phyloP scores from a whole-genome alignment of 37 sponge, comb jelly and placozoan genomes.

The Beroe forskalii region DNA sequence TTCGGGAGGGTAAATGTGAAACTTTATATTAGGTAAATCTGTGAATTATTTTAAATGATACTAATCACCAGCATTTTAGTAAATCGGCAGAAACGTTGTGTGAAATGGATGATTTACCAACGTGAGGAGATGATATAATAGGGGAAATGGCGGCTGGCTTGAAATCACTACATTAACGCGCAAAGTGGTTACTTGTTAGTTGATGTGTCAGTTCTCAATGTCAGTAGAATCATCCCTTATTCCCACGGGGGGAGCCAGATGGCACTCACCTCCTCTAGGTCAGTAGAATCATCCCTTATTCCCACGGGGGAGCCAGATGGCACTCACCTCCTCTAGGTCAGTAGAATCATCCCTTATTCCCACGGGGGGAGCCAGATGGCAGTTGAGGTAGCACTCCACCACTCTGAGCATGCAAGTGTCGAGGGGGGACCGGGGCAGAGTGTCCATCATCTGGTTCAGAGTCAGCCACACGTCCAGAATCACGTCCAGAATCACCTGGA shows the following conservation, averaged over 20 bases:
- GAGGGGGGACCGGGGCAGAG: background rate
- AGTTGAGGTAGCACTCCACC: constrained; percentile 36
- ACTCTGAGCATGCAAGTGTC: background rate
- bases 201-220: too few relatives aligned
- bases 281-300: background rate
- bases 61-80: too few relatives aligned
- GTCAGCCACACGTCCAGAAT: constrained; percentile 23
- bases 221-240: constrained; percentile 16
- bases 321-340: background rate
- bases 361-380: constrained; percentile 3
- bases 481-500: constrained; percentile 7
- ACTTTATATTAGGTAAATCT: too few relatives aligned
- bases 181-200: too few relatives aligned
- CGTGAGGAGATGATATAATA: too few relatives aligned
- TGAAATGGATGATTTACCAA: too few relatives aligned
- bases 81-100: too few relatives aligned
- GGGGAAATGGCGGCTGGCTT: too few relatives aligned
- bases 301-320: background rate
- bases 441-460: background rate
- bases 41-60: too few relatives aligned
- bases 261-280: background rate
- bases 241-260: background rate
- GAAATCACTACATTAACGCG: too few relatives aligned
- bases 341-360: constrained; percentile 11
- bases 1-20: too few relatives aligned